These are phyloP conservation scores for Brachyalestes nurse DNA, from an alignment of 2,797 vertebrate species.

Conservation along the genomic window DNA sequence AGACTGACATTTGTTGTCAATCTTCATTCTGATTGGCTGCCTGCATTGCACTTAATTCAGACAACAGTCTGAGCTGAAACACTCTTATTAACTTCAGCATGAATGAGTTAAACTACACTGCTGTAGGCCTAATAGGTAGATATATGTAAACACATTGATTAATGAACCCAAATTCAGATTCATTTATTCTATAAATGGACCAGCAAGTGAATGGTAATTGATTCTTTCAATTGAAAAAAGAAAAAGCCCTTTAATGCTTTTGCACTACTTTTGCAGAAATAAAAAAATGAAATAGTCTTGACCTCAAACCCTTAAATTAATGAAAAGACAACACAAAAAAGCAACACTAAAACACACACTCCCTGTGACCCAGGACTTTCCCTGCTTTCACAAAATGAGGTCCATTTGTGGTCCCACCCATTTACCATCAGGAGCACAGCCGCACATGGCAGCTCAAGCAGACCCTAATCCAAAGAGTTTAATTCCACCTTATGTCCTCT, in stretches of 20 bases:
- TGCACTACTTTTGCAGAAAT: background rate
- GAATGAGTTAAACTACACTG: too few species aligned
- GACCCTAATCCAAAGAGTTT: background rate
- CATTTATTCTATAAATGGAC: too few species aligned
- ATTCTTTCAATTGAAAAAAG: too few species aligned
- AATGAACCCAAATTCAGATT: too few species aligned
- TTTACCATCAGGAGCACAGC: slow-evolving; percentile 30
- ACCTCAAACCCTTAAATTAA: slow-evolving; percentile 1
- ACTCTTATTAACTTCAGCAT: too few species aligned
- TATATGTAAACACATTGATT: too few species aligned
- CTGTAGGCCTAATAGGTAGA: too few species aligned
- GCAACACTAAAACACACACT: background rate
- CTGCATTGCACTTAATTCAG: too few species aligned
- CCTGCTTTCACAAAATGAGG: slow-evolving; percentile 31
- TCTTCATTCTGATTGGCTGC: too few species aligned
- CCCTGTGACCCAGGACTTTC: background rate
- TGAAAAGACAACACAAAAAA: background rate
- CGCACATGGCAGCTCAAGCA: background rate
- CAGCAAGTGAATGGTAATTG: too few species aligned
- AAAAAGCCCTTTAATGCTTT: background rate
- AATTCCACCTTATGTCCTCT: background rate
- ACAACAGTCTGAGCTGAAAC: too few species aligned
- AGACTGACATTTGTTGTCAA: too few species aligned
- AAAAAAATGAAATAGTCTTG: background rate
- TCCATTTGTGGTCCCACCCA: slow-evolving; percentile 20